A percentile compares a stretch with the other conserved stretches of the same genome.
phyloP scores from a whole-genome alignment of 2,113 vertebrate genomes.

The Helogale parvula region DNA sequence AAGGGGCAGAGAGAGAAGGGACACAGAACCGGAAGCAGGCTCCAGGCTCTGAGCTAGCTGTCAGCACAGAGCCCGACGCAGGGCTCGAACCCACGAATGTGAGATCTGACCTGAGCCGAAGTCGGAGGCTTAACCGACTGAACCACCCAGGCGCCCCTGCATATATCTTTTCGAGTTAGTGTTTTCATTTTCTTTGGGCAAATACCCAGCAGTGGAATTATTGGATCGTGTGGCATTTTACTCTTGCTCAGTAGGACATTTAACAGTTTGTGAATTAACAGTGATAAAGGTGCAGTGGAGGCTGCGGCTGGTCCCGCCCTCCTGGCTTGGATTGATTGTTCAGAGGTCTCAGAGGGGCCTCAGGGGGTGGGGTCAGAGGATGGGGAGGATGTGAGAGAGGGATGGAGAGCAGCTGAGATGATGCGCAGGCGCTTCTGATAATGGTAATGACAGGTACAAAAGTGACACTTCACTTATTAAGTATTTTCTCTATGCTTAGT shows the following conservation, averaged over 20 bases:
- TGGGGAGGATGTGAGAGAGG: not conserved
- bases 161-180: not conserved
- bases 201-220: not conserved
- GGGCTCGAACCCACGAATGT: too few relatives aligned
- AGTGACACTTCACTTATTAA: accelerated
- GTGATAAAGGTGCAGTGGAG: not conserved
- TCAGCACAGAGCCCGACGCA: too few relatives aligned
- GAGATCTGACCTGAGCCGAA: too few relatives aligned
- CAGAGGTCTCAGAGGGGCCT: too few relatives aligned
- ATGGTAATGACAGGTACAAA: not conserved
- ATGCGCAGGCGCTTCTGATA: too few relatives aligned
- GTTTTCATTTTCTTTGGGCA: not conserved
- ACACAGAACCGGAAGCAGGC: too few relatives aligned
- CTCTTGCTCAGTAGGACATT: not conserved
- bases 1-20: too few relatives aligned
- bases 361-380: not conserved
- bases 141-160: not conserved
- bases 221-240: not conserved
- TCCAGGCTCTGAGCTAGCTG: too few relatives aligned
- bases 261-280: not conserved
- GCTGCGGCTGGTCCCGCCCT: not conserved
- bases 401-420: not conserved
- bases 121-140: too few relatives aligned
- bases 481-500: not conserved
- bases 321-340: not conserved